Percentiles rank a stretch among this genome's conserved stretches.
Conservation (phyloP, 2,888 invertebrate genomes). For the Scaptomyza tumidula region DNA sequence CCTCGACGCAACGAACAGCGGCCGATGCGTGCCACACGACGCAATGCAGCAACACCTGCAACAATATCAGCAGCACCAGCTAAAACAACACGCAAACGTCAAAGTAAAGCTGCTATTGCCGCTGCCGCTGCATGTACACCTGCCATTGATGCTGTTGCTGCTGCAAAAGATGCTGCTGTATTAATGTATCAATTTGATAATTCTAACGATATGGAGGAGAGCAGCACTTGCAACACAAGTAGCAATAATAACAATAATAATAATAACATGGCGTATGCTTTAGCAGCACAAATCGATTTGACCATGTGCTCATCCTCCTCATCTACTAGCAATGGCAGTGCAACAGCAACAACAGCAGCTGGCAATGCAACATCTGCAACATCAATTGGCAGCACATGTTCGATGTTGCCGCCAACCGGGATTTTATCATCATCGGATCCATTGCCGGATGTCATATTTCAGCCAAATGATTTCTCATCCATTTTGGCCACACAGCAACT, state of each 20-base stretch:
- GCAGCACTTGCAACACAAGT: slow-evolving; percentile 34
- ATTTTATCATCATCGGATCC: slow-evolving; percentile 82
- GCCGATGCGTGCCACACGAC: slow-evolving; percentile 76
- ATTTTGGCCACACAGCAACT: slow-evolving; percentile 80
- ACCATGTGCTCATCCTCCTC: slow-evolving; percentile 82
- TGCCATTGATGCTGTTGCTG: slow-evolving; percentile 4
- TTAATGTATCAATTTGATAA: slow-evolving; percentile 33
- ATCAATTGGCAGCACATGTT: slow-evolving; percentile 49
- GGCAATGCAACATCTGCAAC: slow-evolving; percentile 30
- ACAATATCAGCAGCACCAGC: slow-evolving; percentile 28
- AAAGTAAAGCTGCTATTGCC: slow-evolving; percentile 38
- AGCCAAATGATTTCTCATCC: slow-evolving; percentile 83
- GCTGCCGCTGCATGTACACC: no score
- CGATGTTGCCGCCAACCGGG: slow-evolving; percentile 81
- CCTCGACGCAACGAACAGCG: slow-evolving; percentile 68
- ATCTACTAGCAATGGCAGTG: slow-evolving; percentile 73
- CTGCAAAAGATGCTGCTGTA: not conserved
- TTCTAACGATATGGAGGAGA: slow-evolving; percentile 26
- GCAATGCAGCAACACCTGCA: slow-evolving; percentile 53
- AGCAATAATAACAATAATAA: slow-evolving; percentile 57
- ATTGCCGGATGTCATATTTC: slow-evolving; percentile 80
- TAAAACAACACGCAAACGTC: slow-evolving; percentile 41
- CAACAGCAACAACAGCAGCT: slow-evolving; percentile 19
- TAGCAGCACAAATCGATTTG: slow-evolving; percentile 77
- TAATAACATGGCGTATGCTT: slow-evolving; percentile 58